Base-by-base conservation (phyloP, 2,888 invertebrate genomes). In the Epistrophe grossulariae region DNA sequence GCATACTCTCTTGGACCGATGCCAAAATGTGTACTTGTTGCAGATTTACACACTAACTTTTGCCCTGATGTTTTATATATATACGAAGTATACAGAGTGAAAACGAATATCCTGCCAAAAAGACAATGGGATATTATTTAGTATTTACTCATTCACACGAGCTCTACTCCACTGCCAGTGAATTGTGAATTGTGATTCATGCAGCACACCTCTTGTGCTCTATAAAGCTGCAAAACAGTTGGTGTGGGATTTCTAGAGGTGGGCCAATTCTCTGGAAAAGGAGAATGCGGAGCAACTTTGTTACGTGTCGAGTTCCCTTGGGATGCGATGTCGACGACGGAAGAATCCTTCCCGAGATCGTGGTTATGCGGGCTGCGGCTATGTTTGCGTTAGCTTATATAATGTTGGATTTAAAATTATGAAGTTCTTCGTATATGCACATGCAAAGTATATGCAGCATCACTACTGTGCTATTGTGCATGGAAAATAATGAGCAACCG, bases 1-100 rank as follows among this genome's bases (percentile, higher is more conserved):
- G 55, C 74, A 68, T 50, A 62, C 40, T 62, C 68, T 77, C 68
- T 80, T 85, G 85, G 81, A 79, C 17, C 43, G 28, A 11, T 64
- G 85, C 85, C 85, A 85, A 81, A 79, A 77, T 81, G 38, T 38
- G 17, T 52, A 85, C 85, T 85, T 85, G 85, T 85, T 85, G 85
- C 55, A 64, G 68, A 55, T 55, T 60, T 38, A 66, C 78, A 68
- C 43, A 45, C 55, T 50, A 52, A 45, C 31, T 71, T 31, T 40
- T 40, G 40, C 31, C 17, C 68, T 59, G 38, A 24, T 24, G 24
- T 24, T 24, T 52, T 71, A 45, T 64, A 17, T 71, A 45, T 64
- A 17, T 59, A 50, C 50, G n/a, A n/a, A 11, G 50, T 50, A 19
- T 13, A 24, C 55, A 31, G 17, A 72, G 43, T 72, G 72, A 40